Conservation (phyloP, 1,140 invertebrate genomes). For the Caerostris darwini region DNA sequence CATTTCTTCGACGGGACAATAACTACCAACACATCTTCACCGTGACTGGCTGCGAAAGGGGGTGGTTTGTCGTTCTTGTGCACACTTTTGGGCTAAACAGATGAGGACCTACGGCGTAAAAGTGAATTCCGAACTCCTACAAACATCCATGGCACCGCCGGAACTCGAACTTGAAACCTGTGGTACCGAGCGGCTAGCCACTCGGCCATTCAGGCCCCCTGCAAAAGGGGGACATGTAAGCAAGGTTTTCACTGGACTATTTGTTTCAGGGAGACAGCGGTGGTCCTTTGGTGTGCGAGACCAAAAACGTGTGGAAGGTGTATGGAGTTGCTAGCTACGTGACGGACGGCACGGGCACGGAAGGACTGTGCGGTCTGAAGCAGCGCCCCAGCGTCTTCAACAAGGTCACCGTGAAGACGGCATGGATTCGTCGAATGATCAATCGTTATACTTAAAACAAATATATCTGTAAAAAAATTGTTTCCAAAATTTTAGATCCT, state of each 20-base stretch:
- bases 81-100: too few species aligned
- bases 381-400: constrained; percentile 58
- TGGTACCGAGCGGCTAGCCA: too few species aligned
- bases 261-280: constrained; percentile 71
- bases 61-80: too few species aligned
- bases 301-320: constrained; percentile 35
- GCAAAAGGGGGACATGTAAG: neutral
- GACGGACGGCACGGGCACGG: constrained; percentile 5
- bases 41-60: neutral
- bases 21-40: too few species aligned
- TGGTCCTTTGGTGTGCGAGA: constrained; percentile 60
- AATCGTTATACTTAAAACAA: constrained; percentile 38
- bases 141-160: too few species aligned
- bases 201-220: too few species aligned
- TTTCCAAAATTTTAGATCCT: too few species aligned
- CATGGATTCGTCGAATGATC: constrained; percentile 53
- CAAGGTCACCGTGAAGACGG: constrained; percentile 37
- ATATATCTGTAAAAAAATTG: too few species aligned
- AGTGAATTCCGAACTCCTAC: too few species aligned
- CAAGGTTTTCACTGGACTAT: neutral
- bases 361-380: constrained; percentile 58
- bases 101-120: too few species aligned
- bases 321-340: constrained; percentile 63
- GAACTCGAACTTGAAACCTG: too few species aligned
- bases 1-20: too few species aligned